Conservation (phyloP, 2,888 invertebrate species). For the Cistogaster globosa region DNA sequence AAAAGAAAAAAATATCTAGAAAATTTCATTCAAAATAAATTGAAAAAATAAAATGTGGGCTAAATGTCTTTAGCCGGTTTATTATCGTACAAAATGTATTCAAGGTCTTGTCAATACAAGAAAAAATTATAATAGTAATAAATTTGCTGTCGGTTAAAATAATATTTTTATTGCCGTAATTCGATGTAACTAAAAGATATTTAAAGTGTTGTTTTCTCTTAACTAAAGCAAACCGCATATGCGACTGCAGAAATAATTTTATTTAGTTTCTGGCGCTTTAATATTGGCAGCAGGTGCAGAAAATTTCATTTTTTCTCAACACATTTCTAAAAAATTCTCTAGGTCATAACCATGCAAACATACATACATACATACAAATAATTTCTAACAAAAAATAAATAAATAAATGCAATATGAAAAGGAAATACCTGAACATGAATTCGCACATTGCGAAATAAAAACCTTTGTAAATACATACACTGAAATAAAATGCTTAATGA, state of each 20-base stretch:
- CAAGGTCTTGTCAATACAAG: slow-evolving; percentile 46
- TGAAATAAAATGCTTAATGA: background rate
- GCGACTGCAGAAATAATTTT: slow-evolving; percentile 13
- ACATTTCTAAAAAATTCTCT: slow-evolving; percentile 56
- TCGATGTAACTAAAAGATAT: background rate
- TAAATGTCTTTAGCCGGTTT: slow-evolving; percentile 52
- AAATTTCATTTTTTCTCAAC: slow-evolving; percentile 23
- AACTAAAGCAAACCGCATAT: slow-evolving; percentile 25
- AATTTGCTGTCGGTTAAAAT: background rate
- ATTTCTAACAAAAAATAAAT: background rate
- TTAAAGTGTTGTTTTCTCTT: background rate
- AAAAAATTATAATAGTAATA: background rate
- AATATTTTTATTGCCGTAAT: background rate
- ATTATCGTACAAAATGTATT: background rate
- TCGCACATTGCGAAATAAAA: background rate
- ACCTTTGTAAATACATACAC: background rate
- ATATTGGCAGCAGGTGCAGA: slow-evolving; percentile 64
- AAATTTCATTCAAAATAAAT: slow-evolving; percentile 19
- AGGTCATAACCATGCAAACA: slow-evolving; percentile 53
- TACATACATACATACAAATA: background rate
- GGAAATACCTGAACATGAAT: slow-evolving; percentile 31
- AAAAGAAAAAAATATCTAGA: background rate
- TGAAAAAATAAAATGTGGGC: slow-evolving; percentile 41
- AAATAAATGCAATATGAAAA: slow-evolving; percentile 22
- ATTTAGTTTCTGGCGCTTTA: slow-evolving; percentile 31